Conservation (phyloP, 2,113 vertebrate species). For the Cololabis saira region DNA sequence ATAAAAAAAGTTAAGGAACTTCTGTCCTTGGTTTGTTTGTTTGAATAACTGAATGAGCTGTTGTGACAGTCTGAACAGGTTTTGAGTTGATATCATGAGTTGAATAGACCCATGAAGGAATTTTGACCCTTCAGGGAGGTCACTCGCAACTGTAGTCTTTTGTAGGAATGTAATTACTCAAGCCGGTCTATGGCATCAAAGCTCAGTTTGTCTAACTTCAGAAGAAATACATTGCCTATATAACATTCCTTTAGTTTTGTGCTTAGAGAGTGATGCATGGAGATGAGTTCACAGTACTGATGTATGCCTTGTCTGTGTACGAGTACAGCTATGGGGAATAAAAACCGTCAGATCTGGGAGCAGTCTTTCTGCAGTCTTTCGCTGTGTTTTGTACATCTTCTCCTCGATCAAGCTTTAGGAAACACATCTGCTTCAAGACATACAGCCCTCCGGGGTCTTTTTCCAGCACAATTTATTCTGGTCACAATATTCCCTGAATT, state of each 20-base stretch:
- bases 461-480: background rate
- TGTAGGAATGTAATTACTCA: background rate
- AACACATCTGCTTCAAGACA: background rate
- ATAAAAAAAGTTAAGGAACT: too few species aligned
- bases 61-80: too few species aligned
- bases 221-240: background rate
- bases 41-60: too few species aligned
- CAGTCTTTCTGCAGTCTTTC: background rate
- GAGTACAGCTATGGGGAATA: background rate
- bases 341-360: background rate
- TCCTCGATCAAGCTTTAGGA: background rate
- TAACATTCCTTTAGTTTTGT: background rate
- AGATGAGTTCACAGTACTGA: background rate
- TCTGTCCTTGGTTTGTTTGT: too few species aligned
- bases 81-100: background rate
- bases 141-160: background rate
- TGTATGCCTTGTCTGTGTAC: background rate
- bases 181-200: background rate
- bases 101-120: background rate
- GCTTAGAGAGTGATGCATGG: background rate
- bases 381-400: background rate
- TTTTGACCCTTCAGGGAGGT: background rate
- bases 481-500: slow-evolving; percentile 1
- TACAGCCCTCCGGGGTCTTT: background rate
- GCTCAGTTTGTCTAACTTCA: background rate